Percentiles rank a stretch among this genome's conserved stretches.
Evolutionary conservation across 2,888 invertebrate genomes (phyloP).

Genomic region (Plebejus melissa): DNA sequence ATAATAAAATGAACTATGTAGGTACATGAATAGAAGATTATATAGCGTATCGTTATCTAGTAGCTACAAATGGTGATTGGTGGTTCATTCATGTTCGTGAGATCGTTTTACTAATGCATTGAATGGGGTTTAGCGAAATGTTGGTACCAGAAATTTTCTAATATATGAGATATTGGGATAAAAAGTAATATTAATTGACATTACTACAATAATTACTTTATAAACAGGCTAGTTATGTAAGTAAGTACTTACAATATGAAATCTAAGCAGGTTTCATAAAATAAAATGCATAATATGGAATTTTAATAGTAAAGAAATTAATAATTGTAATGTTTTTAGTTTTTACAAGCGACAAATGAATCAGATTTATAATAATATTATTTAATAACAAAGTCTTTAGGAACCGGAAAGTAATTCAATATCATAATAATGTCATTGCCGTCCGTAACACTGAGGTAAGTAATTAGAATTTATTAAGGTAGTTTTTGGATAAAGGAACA

Average conservation of each 20-base stretch:
- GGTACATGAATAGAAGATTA: too few relatives aligned
- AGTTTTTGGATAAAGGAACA: conserved; percentile 1
- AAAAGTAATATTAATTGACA: not conserved
- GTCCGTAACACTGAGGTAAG: not conserved
- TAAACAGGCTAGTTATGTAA: too few relatives aligned
- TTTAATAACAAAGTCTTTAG: not conserved
- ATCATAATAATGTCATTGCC: not conserved
- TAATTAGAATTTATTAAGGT: not conserved
- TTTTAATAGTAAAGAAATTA: too few relatives aligned
- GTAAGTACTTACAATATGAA: too few relatives aligned
- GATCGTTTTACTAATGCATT: conserved; percentile 10
- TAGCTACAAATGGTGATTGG: not conserved
- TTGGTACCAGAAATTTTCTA: conserved; percentile 1
- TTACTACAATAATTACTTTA: not conserved
- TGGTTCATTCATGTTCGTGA: conserved; percentile 7
- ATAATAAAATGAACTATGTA: too few relatives aligned
- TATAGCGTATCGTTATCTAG: not conserved
- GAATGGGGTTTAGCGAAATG: not conserved
- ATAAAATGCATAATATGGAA: too few relatives aligned
- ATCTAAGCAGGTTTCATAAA: too few relatives aligned
- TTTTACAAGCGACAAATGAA: too few relatives aligned
- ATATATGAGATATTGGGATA: conserved; percentile 9
- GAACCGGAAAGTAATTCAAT: not conserved
- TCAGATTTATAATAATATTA: too few relatives aligned
- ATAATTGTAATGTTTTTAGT: too few relatives aligned